Percentiles rank a stretch among this genome's conserved stretches.
Conservation (phyloP, 1,140 invertebrate species). For the Drosophila rufa region DNA sequence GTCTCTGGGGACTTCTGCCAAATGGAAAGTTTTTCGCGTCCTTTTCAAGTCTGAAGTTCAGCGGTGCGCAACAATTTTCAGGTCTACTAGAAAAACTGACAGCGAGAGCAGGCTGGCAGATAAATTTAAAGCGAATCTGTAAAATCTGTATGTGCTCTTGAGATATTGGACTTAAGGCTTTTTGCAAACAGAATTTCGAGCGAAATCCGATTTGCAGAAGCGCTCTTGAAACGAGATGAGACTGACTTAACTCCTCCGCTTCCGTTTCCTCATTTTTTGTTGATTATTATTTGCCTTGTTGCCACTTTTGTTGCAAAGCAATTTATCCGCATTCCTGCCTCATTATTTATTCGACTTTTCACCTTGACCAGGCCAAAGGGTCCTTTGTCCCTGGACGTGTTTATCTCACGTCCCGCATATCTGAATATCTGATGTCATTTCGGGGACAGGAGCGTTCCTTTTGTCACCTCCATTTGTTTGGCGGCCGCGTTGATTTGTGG, state of each 20-base stretch:
- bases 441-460: conserved; percentile 24
- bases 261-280: background rate
- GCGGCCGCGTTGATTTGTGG: conserved; percentile 44
- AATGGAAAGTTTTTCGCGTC: conserved; percentile 72
- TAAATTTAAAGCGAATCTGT: conserved; percentile 37
- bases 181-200: conserved; percentile 20
- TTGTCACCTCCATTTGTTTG: conserved; percentile 46
- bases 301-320: conserved; percentile 16
- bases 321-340: conserved; percentile 41
- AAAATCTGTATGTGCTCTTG: conserved; percentile 20
- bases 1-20: conserved; percentile 54
- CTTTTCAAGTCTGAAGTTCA: conserved; percentile 62
- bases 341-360: conserved; percentile 59
- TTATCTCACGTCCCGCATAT: conserved; percentile 25
- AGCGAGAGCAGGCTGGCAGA: conserved; percentile 28
- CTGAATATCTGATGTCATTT: conserved; percentile 57
- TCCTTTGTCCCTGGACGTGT: conserved; percentile 9
- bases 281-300: conserved; percentile 22
- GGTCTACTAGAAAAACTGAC: conserved; percentile 56
- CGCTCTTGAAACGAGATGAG: conserved; percentile 6
- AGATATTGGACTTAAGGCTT: conserved; percentile 8
- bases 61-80: conserved; percentile 73
- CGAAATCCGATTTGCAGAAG: conserved; percentile 21
- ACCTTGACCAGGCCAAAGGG: conserved; percentile 36
- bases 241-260: conserved; percentile 6